phyloP scores from a whole-genome alignment of 2,888 invertebrate genomes.

The Mimumesa dahlbomi region DNA sequence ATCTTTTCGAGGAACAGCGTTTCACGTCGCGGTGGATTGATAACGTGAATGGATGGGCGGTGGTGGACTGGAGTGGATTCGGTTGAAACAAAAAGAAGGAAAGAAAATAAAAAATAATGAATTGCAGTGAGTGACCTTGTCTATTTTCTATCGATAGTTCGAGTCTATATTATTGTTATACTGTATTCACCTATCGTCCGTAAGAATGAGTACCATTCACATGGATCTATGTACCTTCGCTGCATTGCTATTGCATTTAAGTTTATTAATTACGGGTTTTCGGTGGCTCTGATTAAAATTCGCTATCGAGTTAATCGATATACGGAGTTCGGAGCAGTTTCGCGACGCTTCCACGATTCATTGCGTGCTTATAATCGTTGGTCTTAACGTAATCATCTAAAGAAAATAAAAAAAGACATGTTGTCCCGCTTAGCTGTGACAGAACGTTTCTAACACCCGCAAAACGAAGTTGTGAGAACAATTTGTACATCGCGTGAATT shows the following conservation, averaged over 20 bases:
- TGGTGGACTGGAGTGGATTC: constrained; percentile 21
- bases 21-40: constrained; percentile 47
- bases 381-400: background rate
- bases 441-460: constrained; percentile 33
- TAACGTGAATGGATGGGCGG: constrained; percentile 26
- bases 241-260: constrained; percentile 67
- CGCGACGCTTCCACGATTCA: constrained; percentile 47
- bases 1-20: constrained; percentile 51
- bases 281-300: constrained; percentile 51
- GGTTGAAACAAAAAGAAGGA: constrained; percentile 20
- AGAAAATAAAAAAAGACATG: background rate
- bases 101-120: constrained; percentile 49
- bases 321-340: constrained; percentile 21
- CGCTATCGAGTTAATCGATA: constrained; percentile 46
- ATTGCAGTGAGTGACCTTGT: constrained; percentile 76
- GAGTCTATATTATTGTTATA: constrained; percentile 77
- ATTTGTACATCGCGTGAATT: constrained; percentile 41
- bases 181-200: constrained; percentile 74
- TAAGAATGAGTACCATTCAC: constrained; percentile 71
- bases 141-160: constrained; percentile 77
- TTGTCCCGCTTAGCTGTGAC: background rate
- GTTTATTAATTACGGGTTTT: constrained; percentile 54
- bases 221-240: constrained; percentile 67
- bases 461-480: constrained; percentile 40
- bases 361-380: constrained; percentile 8